Evolutionary conservation across 2,113 vertebrate species (phyloP), one percentile per base, ranked within the genome.

Genomic region (Sialia sialis): DNA sequence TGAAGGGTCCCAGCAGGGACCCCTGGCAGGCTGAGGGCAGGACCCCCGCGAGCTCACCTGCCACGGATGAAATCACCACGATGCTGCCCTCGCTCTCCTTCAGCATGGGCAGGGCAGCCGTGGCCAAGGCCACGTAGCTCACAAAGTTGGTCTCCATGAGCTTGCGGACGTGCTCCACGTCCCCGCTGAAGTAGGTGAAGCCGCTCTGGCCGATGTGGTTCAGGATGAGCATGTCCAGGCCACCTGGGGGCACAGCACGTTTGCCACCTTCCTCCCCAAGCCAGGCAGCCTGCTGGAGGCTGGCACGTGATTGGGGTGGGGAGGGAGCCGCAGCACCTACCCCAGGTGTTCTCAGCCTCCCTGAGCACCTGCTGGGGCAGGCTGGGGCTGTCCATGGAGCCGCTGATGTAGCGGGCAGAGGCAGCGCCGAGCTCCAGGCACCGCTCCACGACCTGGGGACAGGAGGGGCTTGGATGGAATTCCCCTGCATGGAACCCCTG

Each of bases 141-240:
- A 98, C 64, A 27, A 98, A 97, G 95, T 98, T 98, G 85, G 34
- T 84, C 38, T 98, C 96, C 66, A 98, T 63, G 58, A 29, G 63
- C 63, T 46, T 76, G 17, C 97, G 95, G 18, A 98, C 3, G 0
- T 90, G 16, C 2, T 2, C 86, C 23, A 98, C 43, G 0, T 98
- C 94, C 9, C 85, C 78, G 0, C 75, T 11, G 36, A 98, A 98
- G 72, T 56, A 89, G 30, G 2, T 8, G 90, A 98, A 34, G 44
- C 70, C 2, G 10, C 0, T 8, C 2, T 1, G 6, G 58, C 84
- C 80, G 19, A 98, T 92, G 76, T 98, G 98, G 75, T 98, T 98
- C 8, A 98, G 95, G 86, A 98, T 97, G 46, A 98, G 97, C 98
- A 98, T 98, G 52, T 98, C 98, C 2, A 98, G 92, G 46, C 97